These are phyloP conservation scores for Mycteria americana DNA, from an alignment of 2,797 vertebrate genomes.

Conservation along the genomic window DNA sequence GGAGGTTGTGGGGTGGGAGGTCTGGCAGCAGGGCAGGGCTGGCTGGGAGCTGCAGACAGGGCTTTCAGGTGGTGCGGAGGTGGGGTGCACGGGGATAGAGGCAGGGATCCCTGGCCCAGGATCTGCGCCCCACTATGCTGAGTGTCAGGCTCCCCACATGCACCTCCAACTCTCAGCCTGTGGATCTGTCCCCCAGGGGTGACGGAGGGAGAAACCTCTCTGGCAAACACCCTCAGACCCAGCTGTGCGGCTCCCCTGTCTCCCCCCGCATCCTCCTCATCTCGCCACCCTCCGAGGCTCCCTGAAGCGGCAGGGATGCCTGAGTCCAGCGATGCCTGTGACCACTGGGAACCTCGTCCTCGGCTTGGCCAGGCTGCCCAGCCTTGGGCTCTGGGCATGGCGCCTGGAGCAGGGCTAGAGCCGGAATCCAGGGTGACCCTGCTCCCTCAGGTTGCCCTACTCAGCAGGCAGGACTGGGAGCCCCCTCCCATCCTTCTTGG, in stretches of 20 bases:
- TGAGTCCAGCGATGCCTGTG: background rate
- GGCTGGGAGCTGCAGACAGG: background rate
- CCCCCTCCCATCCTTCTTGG: background rate
- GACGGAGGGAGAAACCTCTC: background rate
- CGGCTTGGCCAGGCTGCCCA: background rate
- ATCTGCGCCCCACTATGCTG: background rate
- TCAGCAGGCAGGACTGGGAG: background rate
- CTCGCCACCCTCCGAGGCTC: background rate
- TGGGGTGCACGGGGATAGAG: background rate
- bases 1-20: background rate
- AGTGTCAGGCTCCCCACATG: background rate
- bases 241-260: background rate
- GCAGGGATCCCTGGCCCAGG: background rate
- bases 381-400: background rate
- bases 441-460: background rate
- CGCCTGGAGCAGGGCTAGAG: background rate
- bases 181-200: background rate
- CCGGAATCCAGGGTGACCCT: background rate
- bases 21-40: background rate
- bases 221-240: background rate
- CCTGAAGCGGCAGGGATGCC: background rate
- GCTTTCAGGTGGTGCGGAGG: accelerated
- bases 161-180: background rate
- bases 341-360: background rate
- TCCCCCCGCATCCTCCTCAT: background rate